Evolutionary conservation across 2,113 vertebrate genomes (phyloP).

Genomic region (Agapornis roseicollis): DNA sequence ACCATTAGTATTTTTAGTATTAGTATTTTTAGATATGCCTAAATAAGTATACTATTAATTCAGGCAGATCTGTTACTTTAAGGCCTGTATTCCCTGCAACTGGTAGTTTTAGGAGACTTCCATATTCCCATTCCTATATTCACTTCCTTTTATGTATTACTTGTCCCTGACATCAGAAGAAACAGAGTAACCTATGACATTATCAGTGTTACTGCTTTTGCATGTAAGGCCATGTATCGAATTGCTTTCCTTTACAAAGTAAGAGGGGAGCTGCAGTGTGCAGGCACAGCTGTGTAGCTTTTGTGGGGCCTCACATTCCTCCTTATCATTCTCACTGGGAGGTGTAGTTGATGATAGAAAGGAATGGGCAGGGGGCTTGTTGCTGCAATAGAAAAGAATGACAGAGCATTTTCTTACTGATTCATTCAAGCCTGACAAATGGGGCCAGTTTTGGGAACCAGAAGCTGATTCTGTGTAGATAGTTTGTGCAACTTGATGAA

Average conservation of each 20-base stretch:
- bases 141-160: background rate
- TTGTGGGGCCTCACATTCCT: background rate
- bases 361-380: background rate
- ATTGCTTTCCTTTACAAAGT: background rate
- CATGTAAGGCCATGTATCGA: background rate
- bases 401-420: background rate
- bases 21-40: background rate
- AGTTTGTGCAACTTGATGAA: background rate
- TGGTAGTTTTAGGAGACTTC: background rate
- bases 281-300: constrained; percentile 29
- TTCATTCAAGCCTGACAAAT: background rate
- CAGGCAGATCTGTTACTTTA: background rate
- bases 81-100: background rate
- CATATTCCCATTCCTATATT: background rate
- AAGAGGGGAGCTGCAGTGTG: background rate
- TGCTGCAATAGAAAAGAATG: background rate
- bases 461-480: background rate
- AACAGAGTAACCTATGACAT: background rate
- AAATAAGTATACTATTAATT: background rate
- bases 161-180: background rate
- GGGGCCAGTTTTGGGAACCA: background rate
- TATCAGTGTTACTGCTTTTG: background rate
- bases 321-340: background rate
- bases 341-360: background rate
- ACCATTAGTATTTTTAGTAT: background rate